Evolutionary conservation across 2,888 invertebrate species (phyloP), one percentile per base, ranked within the genome.

Genomic region (Adelognathus sp.): DNA sequence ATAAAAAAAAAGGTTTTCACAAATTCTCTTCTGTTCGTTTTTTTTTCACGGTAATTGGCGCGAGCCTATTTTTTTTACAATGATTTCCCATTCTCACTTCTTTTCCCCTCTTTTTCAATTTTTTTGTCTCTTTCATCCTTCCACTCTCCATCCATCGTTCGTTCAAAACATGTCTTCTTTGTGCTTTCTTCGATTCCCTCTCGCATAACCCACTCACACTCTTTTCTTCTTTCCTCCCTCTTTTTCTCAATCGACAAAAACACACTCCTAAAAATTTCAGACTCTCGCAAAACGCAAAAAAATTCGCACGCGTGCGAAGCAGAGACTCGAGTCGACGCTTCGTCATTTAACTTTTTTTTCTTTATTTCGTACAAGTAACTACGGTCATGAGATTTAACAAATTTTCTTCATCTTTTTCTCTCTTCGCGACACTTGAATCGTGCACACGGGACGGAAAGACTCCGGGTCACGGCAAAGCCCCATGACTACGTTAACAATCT

Each of bases 361-460:
- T 54, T 46, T 50, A n/a, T n/a, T 33, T 67, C 16, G 21, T 18
- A 11, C 39, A 6, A 11, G 33, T 50, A 70, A 29, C 31, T 36
- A 21, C 5, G 41, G 70, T 75, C 70, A 79, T 66, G 70, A 50
- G 46, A 54, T 66, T 66, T 24, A 71, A 70, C 33, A 54, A 72
- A 60, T 50, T 60, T 39, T 24, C 27, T 36, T 39, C 21, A 36
- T 27, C n/a, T n/a, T 52, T 46, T 61, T 29, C 14, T 29, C 3
- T 46, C 7, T 36, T 18, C 14, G n/a, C n/a, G n/a, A 18, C 27
- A 11, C 27, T 6, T 31, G 46, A 58, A 33, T 58, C 46, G 58
- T 70, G 24, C 58, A 60, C n/a, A 5, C 9, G n/a, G 71, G 70
- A 67, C 71, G 66, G 66, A 67, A 64, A 29, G 31, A 18, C 9